Percentiles rank a stretch among this genome's conserved stretches.
phyloP scores from a whole-genome alignment of 2,888 invertebrate species.

The Panzeria rudis region DNA sequence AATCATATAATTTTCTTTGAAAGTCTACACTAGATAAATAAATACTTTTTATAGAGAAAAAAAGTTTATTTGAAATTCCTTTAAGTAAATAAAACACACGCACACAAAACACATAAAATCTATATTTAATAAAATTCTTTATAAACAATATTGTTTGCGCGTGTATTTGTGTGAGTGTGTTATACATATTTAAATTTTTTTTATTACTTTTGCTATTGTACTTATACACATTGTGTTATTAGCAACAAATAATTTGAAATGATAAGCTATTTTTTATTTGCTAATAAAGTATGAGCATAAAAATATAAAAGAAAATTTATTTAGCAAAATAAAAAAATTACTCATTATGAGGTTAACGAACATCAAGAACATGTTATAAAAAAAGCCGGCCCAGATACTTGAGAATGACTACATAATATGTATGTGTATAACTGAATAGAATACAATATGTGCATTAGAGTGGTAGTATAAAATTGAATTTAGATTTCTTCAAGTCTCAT shows the following conservation, averaged over 20 bases:
- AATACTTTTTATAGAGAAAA: background rate
- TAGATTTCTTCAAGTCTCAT: too few species aligned
- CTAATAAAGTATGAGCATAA: conserved; percentile 15
- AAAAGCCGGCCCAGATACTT: conserved; percentile 42
- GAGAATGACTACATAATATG: conserved; percentile 5
- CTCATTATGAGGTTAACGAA: conserved; percentile 13
- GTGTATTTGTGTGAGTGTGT: background rate
- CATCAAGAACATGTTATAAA: conserved; percentile 8
- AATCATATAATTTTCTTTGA: conserved; percentile 23
- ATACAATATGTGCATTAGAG: too few species aligned
- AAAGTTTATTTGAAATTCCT: conserved; percentile 4
- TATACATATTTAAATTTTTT: background rate
- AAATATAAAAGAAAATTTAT: conserved; percentile 29
- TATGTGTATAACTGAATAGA: conserved; percentile 6
- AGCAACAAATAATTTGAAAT: conserved; percentile 28
- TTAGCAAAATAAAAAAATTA: conserved; percentile 10
- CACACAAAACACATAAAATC: conserved; percentile 4
- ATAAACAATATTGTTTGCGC: conserved; percentile 5
- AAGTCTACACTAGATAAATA: conserved; percentile 6
- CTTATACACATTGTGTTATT: background rate
- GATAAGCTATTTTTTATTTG: conserved; percentile 12
- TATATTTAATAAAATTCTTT: conserved; percentile 31
- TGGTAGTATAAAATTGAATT: too few species aligned
- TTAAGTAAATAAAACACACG: conserved; percentile 16
- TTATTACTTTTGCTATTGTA: conserved; percentile 13